Evolutionary conservation across 2,888 invertebrate species (phyloP), one percentile per base, ranked within the genome.

Genomic region (Copidosoma aretas): DNA sequence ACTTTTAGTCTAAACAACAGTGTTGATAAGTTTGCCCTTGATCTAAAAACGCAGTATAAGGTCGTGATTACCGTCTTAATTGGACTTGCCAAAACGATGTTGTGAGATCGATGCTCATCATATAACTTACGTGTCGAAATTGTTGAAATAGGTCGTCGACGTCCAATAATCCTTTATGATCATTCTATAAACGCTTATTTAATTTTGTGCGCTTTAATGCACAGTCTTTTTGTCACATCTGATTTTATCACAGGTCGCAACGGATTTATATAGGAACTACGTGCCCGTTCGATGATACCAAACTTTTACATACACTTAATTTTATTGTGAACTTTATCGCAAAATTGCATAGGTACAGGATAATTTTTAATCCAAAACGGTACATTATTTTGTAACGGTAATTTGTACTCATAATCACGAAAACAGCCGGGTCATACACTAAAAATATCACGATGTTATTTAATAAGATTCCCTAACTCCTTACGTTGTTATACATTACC

Each of bases 181-280:
- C 41, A 15, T 41, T 14, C 8, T 32, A 3, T 10, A 57, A 10
- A 1, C n/a, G 32, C 8, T n/a, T 1, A 32, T 57, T 57, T 10
- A 43, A 21, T n/a, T n/a, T n/a, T n/a, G n/a, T n/a, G n/a, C n/a
- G n/a, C n/a, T n/a, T n/a, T n/a, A n/a, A n/a, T n/a, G n/a, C n/a
- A n/a, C n/a, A n/a, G n/a, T n/a, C n/a, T n/a, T n/a, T n/a, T n/a
- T n/a, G n/a, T n/a, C n/a, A n/a, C n/a, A n/a, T n/a, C n/a, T n/a
- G n/a, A n/a, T n/a, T n/a, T n/a, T n/a, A n/a, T n/a, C n/a, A n/a
- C n/a, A n/a, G n/a, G n/a, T n/a, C n/a, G n/a, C 10, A 69, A 22
- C 0, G 68, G 68, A 41, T 64, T 69, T 21, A 64, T 64, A 64
- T 56, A 68, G n/a, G 52, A 60, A 56, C 64, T 60, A 0, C 21